These are phyloP conservation scores for Nycticebus coucang DNA, from an alignment of 2,113 vertebrate genomes.

Conservation along the genomic window DNA sequence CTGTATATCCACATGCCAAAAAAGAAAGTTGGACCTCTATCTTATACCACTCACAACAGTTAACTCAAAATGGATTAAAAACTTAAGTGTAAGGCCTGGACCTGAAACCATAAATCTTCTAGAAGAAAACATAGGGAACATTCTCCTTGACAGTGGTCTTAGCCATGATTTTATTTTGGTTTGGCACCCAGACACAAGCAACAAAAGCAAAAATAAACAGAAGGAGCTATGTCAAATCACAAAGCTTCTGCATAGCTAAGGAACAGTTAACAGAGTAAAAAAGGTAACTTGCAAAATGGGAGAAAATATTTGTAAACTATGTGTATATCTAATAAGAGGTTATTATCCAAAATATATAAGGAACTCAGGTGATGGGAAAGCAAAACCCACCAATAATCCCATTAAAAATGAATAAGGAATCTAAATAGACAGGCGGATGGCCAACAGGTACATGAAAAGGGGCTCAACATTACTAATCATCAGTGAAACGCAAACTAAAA, in stretches of 20 bases:
- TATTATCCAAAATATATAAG: background rate
- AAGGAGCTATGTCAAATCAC: background rate
- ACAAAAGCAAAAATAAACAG: background rate
- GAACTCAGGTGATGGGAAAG: background rate
- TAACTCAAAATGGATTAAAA: background rate
- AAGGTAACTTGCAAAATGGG: background rate
- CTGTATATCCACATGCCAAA: background rate
- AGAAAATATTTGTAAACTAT: background rate
- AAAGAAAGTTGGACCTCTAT: background rate
- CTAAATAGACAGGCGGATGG: background rate
- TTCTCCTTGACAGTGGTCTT: background rate
- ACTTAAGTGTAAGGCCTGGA: background rate
- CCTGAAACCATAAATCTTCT: background rate
- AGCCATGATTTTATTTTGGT: background rate
- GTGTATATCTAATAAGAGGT: background rate
- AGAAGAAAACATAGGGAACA: background rate
- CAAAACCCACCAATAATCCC: background rate
- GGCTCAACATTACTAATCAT: background rate
- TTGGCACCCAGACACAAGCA: background rate
- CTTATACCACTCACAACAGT: background rate
- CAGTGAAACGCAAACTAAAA: background rate
- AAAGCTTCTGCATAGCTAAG: background rate
- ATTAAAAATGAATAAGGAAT: background rate
- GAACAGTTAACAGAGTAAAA: background rate
- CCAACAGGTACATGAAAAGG: background rate